Evolutionary conservation across 2,888 invertebrate species (phyloP), one percentile per base, ranked within the genome.

Genomic region (Lasioglossum lativentre): DNA sequence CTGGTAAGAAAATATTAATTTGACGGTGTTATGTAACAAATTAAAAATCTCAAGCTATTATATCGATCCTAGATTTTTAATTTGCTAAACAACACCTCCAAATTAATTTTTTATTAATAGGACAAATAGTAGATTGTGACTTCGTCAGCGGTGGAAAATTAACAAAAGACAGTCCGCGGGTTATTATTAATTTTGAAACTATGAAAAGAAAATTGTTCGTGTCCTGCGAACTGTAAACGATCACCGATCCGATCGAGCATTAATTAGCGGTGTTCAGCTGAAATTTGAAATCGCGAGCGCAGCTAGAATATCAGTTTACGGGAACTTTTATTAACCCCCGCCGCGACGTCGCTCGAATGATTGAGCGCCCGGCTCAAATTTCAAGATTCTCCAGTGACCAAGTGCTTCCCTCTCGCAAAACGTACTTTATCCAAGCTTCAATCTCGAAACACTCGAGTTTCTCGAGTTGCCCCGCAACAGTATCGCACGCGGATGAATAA

Each of bases 341-440:
- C 23, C 34, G 38, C 10, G 23, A 23, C 38, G 68, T n/a, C 38
- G 23, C 68, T 10, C 34, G 40, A 68, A 68, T 68, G 68, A 68
- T 68, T 23, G 68, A 68, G 4, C 38, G 38, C 4, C 68, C 42
- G 16, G n/a, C 27, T 71, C 42, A 27, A 75, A 66, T 66, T 27
- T 66, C 70, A 42, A 71, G 70, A 40, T 42, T 71, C 70, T 42
- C 70, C 40, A 27, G 70, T 38, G 38, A 68, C 68, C 70, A 14
- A 42, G 70, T n/a, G 70, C 70, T 71, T 42, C n/a, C 59, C 30
- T 27, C 42, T 16, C 42, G 70, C 70, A 16, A 80, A 82, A 56
- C 45, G 59, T 59, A 42, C 40, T 40, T 71, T 71, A 42, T 42
- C 70, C 42, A 14, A 42, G 23, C 70, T 42, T 42, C n/a, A 71